Percentiles rank a stretch among this genome's conserved stretches.
These are phyloP conservation scores for Melinopterus prodromus DNA, from an alignment of 2,888 invertebrate species.

Conservation along the genomic window DNA sequence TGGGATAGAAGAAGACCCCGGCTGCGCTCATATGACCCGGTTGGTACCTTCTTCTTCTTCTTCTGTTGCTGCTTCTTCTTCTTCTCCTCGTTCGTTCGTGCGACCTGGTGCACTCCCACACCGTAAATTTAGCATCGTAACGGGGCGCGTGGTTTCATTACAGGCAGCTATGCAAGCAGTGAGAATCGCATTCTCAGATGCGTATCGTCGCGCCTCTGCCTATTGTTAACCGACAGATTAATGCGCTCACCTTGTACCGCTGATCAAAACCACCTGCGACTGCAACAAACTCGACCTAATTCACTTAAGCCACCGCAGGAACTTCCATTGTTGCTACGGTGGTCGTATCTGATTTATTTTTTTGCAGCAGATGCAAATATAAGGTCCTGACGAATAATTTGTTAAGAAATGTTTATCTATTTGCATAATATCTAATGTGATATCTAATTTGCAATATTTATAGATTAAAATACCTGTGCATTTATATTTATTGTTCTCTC, in stretches of 20 bases:
- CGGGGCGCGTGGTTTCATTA: slow-evolving; percentile 46
- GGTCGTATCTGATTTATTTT: not conserved
- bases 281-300: not conserved
- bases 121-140: slow-evolving; percentile 42
- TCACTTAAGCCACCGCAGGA: not conserved
- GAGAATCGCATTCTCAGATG: slow-evolving; percentile 47
- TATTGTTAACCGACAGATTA: slow-evolving; percentile 32
- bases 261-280: slow-evolving; percentile 13
- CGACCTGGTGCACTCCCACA: slow-evolving; percentile 44
- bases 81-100: slow-evolving; percentile 28
- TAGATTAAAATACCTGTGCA: too few relatives aligned
- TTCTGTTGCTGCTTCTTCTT: slow-evolving; percentile 15
- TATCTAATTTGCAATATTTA: too few relatives aligned
- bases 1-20: slow-evolving; percentile 29
- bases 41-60: slow-evolving; percentile 15
- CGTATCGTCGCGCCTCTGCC: slow-evolving; percentile 40
- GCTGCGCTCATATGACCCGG: slow-evolving; percentile 36
- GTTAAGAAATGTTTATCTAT: too few relatives aligned
- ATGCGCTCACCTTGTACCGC: slow-evolving; percentile 45
- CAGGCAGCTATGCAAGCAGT: slow-evolving; percentile 31
- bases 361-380: too few relatives aligned
- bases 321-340: not conserved
- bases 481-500: too few relatives aligned
- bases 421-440: too few relatives aligned
- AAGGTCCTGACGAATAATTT: too few relatives aligned